Evolutionary conservation across 1,140 invertebrate genomes (phyloP).

Genomic region (Cecropterus lyciades): DNA sequence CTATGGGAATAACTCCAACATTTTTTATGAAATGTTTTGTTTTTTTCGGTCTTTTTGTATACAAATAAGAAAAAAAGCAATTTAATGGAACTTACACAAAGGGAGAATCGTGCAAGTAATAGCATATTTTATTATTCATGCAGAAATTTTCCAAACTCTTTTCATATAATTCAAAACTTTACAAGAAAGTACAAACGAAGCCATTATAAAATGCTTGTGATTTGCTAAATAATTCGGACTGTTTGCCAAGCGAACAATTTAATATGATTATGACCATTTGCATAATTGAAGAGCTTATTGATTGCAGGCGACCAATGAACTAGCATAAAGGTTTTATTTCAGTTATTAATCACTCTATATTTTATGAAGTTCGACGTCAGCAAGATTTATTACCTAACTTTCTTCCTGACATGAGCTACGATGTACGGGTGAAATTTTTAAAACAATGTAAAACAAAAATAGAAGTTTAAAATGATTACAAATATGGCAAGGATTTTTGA

Average conservation of each 20-base stretch:
- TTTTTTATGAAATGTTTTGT: too few relatives aligned
- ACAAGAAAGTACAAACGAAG: too few relatives aligned
- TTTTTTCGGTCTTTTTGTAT: too few relatives aligned
- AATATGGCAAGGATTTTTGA: not conserved
- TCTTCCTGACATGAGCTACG: constrained; percentile 1
- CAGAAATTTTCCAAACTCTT: too few relatives aligned
- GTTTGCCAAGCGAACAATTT: not conserved
- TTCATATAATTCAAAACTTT: too few relatives aligned
- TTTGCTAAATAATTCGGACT: constrained; percentile 4
- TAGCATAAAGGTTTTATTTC: not conserved
- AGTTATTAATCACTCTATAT: not conserved
- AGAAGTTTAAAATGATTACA: not conserved
- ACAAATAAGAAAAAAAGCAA: too few relatives aligned
- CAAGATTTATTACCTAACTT: not conserved
- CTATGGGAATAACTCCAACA: too few relatives aligned
- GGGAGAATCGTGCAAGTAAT: too few relatives aligned
- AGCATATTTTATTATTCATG: too few relatives aligned
- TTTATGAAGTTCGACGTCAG: not conserved
- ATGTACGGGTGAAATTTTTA: not conserved
- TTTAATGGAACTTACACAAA: too few relatives aligned
- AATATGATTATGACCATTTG: constrained; percentile 4
- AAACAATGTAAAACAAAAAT: not conserved
- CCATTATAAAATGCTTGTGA: too few relatives aligned
- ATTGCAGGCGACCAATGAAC: not conserved
- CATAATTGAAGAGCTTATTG: constrained; percentile 9